Base-by-base conservation (phyloP, 2,888 invertebrate genomes). In the Campoletis raptor region DNA sequence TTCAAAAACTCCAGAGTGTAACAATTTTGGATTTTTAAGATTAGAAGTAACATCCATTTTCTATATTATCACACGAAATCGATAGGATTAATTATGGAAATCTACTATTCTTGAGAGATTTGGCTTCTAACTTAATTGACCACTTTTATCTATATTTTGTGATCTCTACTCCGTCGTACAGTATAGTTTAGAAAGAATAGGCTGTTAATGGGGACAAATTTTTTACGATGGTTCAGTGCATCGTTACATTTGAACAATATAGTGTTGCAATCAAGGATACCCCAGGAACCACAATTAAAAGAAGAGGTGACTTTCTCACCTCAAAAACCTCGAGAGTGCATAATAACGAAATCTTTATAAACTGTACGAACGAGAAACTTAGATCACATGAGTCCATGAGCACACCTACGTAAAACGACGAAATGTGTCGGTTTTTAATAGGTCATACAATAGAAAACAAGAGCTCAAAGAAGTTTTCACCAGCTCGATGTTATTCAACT, bases 241-340 rank as follows among this genome's bases (percentile, higher is more conserved):
- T 64, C 57, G 81, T 73, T 81, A 67, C 77, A 54, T 42, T 78
- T 42, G 45, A 81, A 86, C 86, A 86, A 86, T 86, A 81, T 81
- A 79, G 57, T 69, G 73, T 61, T 70, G 77, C 70, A 84, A 84
- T 84, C 84, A 79, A 73, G 86, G 24, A 61, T 81, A 69, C 52
- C 67, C 78, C 21, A 79, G 81, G 74, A 86, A 81, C 78, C 81
- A 79, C 69, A 73, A 57, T 21, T 72, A 48, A 81, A 61, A 61
- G 30, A 42, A 54, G 66, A 40, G 42, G 80, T 52, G 77, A 86
- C 80, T 84, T 86, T 86, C 86, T 86, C 86, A 84, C 78, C 86
- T 86, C 84, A 52, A 84, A 81, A 84, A 48, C 81, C 15, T 42
- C 57, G 70, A 74, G 70, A 74, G 84, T 57, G 45, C 72, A 52